These are phyloP conservation scores for Parascotia fuliginaria DNA, from an alignment of 2,888 invertebrate genomes.

Conservation along the genomic window DNA sequence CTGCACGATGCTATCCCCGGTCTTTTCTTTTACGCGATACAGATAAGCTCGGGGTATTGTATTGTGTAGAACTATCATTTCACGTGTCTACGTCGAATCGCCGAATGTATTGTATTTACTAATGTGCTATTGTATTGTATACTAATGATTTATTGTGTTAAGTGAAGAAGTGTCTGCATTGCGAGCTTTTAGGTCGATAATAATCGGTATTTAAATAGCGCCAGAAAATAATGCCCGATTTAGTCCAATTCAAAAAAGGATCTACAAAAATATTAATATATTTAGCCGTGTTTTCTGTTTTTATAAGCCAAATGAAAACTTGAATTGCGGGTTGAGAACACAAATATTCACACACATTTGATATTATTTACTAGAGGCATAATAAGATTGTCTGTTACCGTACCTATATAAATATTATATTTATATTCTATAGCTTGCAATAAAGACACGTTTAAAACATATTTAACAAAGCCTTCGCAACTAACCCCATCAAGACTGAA, in stretches of 20 bases:
- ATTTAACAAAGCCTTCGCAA: background rate
- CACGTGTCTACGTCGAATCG: background rate
- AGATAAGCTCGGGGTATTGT: slow-evolving; percentile 15
- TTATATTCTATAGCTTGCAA: background rate
- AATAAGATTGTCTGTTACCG: too few species aligned
- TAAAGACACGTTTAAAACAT: background rate
- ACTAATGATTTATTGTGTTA: background rate
- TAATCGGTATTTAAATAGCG: too few species aligned
- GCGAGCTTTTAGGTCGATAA: too few species aligned
- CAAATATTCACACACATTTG: too few species aligned
- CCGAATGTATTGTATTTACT: background rate
- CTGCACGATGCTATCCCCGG: slow-evolving; percentile 9
- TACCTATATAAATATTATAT: too few species aligned
- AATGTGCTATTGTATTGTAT: background rate
- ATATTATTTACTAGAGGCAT: too few species aligned
- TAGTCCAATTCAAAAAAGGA: too few species aligned
- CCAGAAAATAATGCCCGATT: too few species aligned
- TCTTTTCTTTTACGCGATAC: slow-evolving; percentile 8
- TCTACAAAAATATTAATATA: too few species aligned
- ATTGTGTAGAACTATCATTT: slow-evolving; percentile 13
- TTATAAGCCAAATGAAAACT: too few species aligned
- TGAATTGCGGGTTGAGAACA: too few species aligned
- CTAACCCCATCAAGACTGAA: slow-evolving; percentile 2
- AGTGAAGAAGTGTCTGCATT: background rate
- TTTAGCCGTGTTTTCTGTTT: too few species aligned